phyloP scores from a whole-genome alignment of 2,113 vertebrate genomes.

The Athene noctua region DNA sequence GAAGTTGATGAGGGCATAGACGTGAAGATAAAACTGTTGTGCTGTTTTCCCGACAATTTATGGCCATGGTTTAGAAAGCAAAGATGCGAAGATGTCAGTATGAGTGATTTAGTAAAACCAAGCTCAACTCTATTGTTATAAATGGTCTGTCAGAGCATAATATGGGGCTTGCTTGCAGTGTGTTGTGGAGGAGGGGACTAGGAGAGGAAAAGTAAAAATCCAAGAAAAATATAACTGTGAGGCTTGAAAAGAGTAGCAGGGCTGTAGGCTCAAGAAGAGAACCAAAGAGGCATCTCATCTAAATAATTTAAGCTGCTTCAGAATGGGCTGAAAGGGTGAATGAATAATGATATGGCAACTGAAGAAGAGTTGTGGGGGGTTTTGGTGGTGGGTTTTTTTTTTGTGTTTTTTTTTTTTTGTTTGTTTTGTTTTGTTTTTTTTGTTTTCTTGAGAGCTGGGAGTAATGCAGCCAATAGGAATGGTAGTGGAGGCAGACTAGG shows the following conservation, averaged over 20 bases:
- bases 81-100: background rate
- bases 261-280: background rate
- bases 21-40: background rate
- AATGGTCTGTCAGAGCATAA: background rate
- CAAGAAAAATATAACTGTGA: background rate
- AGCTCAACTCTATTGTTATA: background rate
- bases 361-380: background rate
- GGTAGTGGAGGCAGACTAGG: background rate
- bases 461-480: background rate
- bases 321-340: background rate
- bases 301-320: background rate
- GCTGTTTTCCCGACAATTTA: background rate
- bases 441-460: background rate
- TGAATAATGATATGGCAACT: background rate
- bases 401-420: no score
- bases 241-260: background rate
- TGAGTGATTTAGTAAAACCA: background rate
- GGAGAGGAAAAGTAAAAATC: background rate
- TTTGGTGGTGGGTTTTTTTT: background rate
- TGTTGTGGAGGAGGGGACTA: background rate
- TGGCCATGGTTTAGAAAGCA: background rate
- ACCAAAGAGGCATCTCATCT: background rate
- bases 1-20: background rate
- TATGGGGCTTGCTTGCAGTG: background rate
- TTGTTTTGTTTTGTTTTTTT: background rate